phyloP scores from a whole-genome alignment of 2,797 vertebrate genomes.

The Xyrichtys novacula region DNA sequence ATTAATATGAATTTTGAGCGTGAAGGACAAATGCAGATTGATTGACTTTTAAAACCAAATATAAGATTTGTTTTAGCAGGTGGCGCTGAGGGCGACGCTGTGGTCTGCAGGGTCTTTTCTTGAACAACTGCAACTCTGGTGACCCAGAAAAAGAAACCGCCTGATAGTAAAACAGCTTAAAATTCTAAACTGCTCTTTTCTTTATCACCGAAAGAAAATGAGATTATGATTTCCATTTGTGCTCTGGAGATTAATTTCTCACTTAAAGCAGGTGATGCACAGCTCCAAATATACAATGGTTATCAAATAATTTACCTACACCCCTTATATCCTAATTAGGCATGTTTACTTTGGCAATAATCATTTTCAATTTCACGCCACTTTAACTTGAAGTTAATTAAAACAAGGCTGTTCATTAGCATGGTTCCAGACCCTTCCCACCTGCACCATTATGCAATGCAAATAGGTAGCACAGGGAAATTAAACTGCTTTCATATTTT shows the following conservation, averaged over 20 bases:
- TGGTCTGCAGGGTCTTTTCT: background rate
- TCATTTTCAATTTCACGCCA: slow-evolving; percentile 90
- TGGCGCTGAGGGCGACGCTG: background rate
- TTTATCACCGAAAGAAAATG: slow-evolving; percentile 43
- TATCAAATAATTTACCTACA: slow-evolving; percentile 84
- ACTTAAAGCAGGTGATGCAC: slow-evolving; percentile 74
- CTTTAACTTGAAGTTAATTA: slow-evolving; percentile 90
- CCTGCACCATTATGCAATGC: slow-evolving; percentile 78
- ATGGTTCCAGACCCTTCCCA: slow-evolving; percentile 79
- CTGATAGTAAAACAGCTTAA: slow-evolving; percentile 42
- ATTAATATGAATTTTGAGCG: background rate
- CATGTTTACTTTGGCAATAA: slow-evolving; percentile 86
- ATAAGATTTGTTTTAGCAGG: slow-evolving; percentile 12
- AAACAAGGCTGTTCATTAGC: slow-evolving; percentile 85
- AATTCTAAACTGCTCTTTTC: slow-evolving; percentile 38
- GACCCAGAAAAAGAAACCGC: too few species aligned
- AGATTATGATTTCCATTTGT: slow-evolving; percentile 38
- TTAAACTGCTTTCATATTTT: slow-evolving; percentile 63
- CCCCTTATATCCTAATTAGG: slow-evolving; percentile 87
- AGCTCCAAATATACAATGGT: slow-evolving; percentile 82
- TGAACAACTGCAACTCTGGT: slow-evolving; percentile 20
- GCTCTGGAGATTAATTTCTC: slow-evolving; percentile 63
- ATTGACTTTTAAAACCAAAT: slow-evolving; percentile 24
- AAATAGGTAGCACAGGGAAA: slow-evolving; percentile 68
- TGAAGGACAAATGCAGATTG: slow-evolving; percentile 17